Base-by-base conservation (phyloP, 2,113 vertebrate species). In the Apodemus speciosus region DNA sequence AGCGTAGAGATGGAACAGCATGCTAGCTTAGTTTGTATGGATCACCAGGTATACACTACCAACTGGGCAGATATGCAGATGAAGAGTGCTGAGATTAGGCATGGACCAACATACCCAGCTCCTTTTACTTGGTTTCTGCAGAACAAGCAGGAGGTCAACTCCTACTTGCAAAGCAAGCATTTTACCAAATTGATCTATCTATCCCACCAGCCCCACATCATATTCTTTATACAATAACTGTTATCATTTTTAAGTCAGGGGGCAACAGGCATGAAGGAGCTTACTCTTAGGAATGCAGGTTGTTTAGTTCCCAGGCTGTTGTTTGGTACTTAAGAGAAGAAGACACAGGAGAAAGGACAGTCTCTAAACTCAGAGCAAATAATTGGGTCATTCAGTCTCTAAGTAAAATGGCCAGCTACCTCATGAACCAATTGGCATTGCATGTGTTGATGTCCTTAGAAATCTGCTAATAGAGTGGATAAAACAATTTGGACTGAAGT, bases 371-470 rank as follows among this genome's bases (percentile, higher is more conserved):
- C 13, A 62, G 6, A 86, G 35, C 30, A 85, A 88, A 75, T 16
- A 14, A 85, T 38, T 15, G 18, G 40, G 60, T 0, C 43, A 4
- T 53, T 35, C 56, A 3, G 32, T 43, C 62, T 92, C 40, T 81
- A 51, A 85, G 85, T 40, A 89, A 88, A 79, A 60, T 10, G 35
- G 9, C n/a, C 68, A 72, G 51, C 4, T 13, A 16, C 9, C 0
- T 89, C 85, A 20, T 5, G 38, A 89, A 88, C 25, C 49, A 75
- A 46, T 76, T 23, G 16, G 32, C 88, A 35, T 84, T 68, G 84
- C 58, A 85, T 79, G 3, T 77, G 43, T 88, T 16, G 6, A 88
- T 85, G 68, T 87, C 90, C 77, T 95, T 88, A 95, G 81, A 92
- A 92, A 87, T 93, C 58, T 88, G 35, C 62, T 83, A 75, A 95